Base-by-base conservation (phyloP, 2,113 vertebrate species). In the Oncorhynchus nerka region DNA sequence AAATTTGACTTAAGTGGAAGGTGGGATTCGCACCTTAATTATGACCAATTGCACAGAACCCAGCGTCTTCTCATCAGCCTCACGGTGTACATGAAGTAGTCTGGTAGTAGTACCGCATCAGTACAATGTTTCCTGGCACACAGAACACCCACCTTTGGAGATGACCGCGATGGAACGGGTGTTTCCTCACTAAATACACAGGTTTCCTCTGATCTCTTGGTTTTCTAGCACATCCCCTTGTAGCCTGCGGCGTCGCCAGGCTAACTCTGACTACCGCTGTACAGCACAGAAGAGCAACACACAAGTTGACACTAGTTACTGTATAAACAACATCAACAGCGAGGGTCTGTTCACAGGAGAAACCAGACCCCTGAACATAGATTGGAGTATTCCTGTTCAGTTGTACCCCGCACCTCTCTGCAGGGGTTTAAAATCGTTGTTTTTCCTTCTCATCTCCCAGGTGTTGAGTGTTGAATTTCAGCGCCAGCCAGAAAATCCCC, bases 391-490 rank as follows among this genome's bases (percentile, higher is more conserved):
- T 45, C 39, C 9, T 45, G 39, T 12, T 45, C 34, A 51, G n/a
- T 5, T 67, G 24, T 49, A 11, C 20, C 20, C 39, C 13, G 39
- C 12, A 34, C 22, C 11, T 19, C 20, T 78, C 65, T 80, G 32
- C 57, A 22, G 19, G 6, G 4, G 71, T 65, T 24, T 5, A 55
- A 55, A 55, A 55, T 55, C 0, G 3, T 70, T 45, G 39, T 22
- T n/a, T 13, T 48, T 70, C 22, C 34, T 6, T 20, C 26, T 76
- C 48, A 78, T 77, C 79, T 83, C 48, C 72, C 79, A 74, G 39
- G 39, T 45, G 76, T 79, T 24, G 75, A 76, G 89, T 87, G 76
- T 81, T 68, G 48, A 69, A 77, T 90, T 91, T 87, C 86, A 48
- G 20, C 61, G 48, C 61, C 39, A 45, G 39, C 15, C 34, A 77